These are phyloP conservation scores for Promerops cafer DNA, from an alignment of 2,113 vertebrate species.

Conservation along the genomic window DNA sequence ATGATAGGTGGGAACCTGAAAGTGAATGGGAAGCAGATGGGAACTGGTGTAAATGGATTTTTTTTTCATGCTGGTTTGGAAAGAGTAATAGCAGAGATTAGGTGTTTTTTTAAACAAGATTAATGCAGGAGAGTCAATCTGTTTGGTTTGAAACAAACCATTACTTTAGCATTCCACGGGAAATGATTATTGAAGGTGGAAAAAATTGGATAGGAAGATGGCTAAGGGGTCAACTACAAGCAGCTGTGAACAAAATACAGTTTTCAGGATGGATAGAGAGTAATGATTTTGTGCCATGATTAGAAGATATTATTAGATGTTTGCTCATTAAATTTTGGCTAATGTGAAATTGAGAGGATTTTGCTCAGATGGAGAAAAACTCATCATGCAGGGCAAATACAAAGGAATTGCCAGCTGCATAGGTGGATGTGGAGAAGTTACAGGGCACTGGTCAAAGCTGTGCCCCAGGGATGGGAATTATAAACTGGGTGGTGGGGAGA, in stretches of 20 bases:
- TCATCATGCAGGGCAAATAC: background rate
- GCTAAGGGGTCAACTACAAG: background rate
- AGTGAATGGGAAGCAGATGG: background rate
- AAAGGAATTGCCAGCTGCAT: background rate
- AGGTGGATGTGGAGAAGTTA: background rate
- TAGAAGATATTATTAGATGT: background rate
- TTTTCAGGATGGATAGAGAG: background rate
- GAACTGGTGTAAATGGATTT: background rate
- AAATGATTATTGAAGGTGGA: background rate
- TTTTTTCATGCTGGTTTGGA: background rate
- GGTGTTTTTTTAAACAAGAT: background rate
- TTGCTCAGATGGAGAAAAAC: background rate
- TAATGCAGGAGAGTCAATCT: background rate
- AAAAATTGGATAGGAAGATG: background rate
- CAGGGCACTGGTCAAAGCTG: accelerated
- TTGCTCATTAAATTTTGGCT: background rate
- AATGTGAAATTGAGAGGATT: background rate
- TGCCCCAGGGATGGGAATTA: background rate
- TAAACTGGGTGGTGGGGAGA: background rate
- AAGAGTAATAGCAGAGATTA: background rate
- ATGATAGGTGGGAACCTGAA: background rate
- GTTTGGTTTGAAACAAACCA: background rate
- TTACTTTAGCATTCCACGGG: background rate
- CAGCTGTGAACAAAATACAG: background rate
- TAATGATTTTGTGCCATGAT: background rate